A percentile compares a stretch with the other conserved stretches of the same genome.
phyloP scores from a whole-genome alignment of 2,797 vertebrate genomes.

The Onychomys arenicola region DNA sequence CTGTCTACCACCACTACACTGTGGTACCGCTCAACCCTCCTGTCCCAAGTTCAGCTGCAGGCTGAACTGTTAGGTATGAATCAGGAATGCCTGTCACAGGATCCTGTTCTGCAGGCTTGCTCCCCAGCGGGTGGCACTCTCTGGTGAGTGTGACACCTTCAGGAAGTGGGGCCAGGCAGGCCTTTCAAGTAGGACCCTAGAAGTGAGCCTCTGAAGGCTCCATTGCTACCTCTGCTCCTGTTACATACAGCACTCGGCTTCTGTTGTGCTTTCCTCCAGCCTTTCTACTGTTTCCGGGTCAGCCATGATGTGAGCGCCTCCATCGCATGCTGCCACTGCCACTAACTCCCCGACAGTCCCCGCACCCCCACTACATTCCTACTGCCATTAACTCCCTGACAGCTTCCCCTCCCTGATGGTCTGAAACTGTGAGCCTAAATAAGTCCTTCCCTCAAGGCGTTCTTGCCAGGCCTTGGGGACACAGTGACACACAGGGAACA shows the following conservation, averaged over 20 bases:
- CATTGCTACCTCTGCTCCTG: background rate
- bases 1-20: fast-evolving
- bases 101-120: background rate
- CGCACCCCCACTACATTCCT: fast-evolving
- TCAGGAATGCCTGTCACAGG: background rate
- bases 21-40: background rate
- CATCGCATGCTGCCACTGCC: background rate
- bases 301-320: background rate
- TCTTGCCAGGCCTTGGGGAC: background rate
- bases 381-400: background rate
- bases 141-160: background rate
- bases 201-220: background rate
- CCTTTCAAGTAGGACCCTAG: background rate
- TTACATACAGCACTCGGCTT: no score
- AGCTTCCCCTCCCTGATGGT: fast-evolving
- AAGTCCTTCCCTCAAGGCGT: background rate
- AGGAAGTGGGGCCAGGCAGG: background rate
- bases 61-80: background rate
- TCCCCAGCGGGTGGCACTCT: background rate
- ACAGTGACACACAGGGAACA: background rate
- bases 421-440: background rate
- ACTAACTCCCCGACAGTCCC: background rate
- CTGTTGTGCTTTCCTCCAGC: background rate
- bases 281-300: background rate
- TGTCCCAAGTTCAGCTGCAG: background rate